Evolutionary conservation across 2,797 vertebrate species (phyloP), one percentile per base, ranked within the genome.

Genomic region (Acridotheres tristis): DNA sequence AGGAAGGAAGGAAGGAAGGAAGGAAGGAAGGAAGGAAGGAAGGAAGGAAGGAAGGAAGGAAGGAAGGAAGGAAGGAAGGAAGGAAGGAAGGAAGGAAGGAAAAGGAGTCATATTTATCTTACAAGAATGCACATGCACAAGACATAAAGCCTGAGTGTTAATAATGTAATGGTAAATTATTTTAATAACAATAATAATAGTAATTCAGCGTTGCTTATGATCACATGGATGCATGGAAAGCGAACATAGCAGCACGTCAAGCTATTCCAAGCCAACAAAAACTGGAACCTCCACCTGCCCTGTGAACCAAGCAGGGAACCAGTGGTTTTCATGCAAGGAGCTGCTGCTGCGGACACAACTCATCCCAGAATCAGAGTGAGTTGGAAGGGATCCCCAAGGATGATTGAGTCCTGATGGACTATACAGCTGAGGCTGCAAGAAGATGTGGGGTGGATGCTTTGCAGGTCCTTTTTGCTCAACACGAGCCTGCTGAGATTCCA

Each of bases 401-500:
- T 47, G 25, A 47, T 0, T 13, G 25, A 40, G 51, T 16, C 27
- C 57, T 51, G 72, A 30, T 8, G 58, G 72, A 18, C 21, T 27
- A 25, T 7, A 42, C 8, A 83, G 66, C 68, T 34, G 59, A 62
- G 55, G 51, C 43, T 55, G 71, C 62, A 63, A 18, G 83, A 55
- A 36, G 47, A 30, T 1, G 17, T 13, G 13, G 26, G 26, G 21
- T 43, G 34, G 23, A n/a, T 7, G 4, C 7, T 63, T 7, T 10
- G 34, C 13, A 50, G 18, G 47, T 27, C 48, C 48, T 32, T 51
- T 55, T 26, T 34, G 71, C 55, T 54, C 80, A 45, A 47, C 15
- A 3, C 2, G 36, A 34, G 42, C 90, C 79, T 62, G 73, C 92
- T 92, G 87, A 50, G 81, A 85, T 71, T 79, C 87, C 55, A 78